These are phyloP conservation scores for Paraplagusia blochii DNA, from an alignment of 2,113 vertebrate genomes.

Conservation along the genomic window DNA sequence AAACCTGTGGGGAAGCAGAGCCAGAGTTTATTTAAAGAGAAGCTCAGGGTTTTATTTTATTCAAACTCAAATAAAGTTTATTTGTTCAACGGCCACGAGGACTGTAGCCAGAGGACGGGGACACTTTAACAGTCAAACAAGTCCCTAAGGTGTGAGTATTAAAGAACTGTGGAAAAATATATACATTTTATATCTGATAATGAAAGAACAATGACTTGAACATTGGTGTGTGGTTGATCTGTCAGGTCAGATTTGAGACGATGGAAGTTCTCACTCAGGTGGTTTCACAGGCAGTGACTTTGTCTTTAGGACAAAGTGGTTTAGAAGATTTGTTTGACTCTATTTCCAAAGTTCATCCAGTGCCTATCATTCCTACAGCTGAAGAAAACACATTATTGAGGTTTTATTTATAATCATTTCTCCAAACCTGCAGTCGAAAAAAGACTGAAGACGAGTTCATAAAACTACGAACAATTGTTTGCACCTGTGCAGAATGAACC, in stretches of 20 bases:
- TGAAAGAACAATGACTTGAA: too few species aligned
- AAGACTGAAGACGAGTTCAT: too few species aligned
- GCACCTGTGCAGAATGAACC: too few species aligned
- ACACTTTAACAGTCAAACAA: slow-evolving; percentile 33
- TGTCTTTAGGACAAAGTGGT: slow-evolving; percentile 16
- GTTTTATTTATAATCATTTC: too few species aligned
- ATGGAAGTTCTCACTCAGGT: background rate
- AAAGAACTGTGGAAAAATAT: slow-evolving; percentile 8
- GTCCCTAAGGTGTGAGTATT: slow-evolving; percentile 43
- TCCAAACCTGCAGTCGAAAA: too few species aligned
- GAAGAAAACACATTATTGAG: too few species aligned
- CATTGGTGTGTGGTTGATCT: too few species aligned
- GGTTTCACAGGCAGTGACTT: too few species aligned
- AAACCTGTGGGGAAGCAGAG: slow-evolving; percentile 42
- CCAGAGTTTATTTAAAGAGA: slow-evolving; percentile 52
- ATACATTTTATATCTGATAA: too few species aligned
- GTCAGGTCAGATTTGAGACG: too few species aligned
- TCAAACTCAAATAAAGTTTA: slow-evolving; percentile 58
- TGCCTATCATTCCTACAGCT: background rate
- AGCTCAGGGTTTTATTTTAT: slow-evolving; percentile 52
- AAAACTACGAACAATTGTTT: too few species aligned
- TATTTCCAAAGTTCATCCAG: background rate
- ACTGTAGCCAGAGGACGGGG: slow-evolving; percentile 18
- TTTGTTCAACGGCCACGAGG: slow-evolving; percentile 62
- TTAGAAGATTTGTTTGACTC: background rate